These are phyloP conservation scores for Sebastiscus tertius DNA, from an alignment of 2,797 vertebrate species.

Conservation along the genomic window DNA sequence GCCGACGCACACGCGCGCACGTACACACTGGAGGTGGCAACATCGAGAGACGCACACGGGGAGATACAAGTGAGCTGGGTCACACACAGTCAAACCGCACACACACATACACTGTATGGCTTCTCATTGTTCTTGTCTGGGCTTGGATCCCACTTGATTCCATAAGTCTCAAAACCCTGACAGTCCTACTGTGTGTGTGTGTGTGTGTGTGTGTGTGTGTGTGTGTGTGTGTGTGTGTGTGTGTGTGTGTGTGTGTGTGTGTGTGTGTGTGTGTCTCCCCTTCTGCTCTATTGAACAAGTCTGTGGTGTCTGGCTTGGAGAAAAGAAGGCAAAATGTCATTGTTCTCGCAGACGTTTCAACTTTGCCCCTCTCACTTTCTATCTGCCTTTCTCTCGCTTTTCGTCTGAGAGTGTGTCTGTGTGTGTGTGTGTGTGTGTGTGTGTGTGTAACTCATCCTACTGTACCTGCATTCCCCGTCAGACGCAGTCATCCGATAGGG, in stretches of 20 bases:
- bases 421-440: conserved; percentile 26
- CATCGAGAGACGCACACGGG: conserved; percentile 3
- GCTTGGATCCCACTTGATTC: conserved; percentile 75
- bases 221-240: conserved; percentile 37
- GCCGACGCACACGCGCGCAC: not conserved
- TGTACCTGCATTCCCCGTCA: conserved; percentile 70
- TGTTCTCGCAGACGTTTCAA: conserved; percentile 80
- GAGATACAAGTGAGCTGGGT: conserved; percentile 49
- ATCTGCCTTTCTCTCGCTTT: conserved; percentile 50
- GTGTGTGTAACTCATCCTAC: conserved; percentile 66
- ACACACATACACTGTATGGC: conserved; percentile 35
- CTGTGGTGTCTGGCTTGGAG: conserved; percentile 73
- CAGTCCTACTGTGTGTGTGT: conserved; percentile 62
- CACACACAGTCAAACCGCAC: conserved; percentile 31
- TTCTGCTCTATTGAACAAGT: conserved; percentile 72
- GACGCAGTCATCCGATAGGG: conserved; percentile 62
- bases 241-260: conserved; percentile 35
- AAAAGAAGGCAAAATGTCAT: conserved; percentile 76
- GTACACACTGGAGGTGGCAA: conserved; percentile 18
- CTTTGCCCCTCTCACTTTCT: conserved; percentile 76
- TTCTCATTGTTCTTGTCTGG: conserved; percentile 72
- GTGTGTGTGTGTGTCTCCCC: conserved; percentile 33
- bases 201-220: conserved; percentile 38
- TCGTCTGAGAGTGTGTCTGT: conserved; percentile 4
- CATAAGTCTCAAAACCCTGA: conserved; percentile 72